Evolutionary conservation across 2,113 vertebrate genomes (phyloP).

Genomic region (Callospermophilus lateralis): DNA sequence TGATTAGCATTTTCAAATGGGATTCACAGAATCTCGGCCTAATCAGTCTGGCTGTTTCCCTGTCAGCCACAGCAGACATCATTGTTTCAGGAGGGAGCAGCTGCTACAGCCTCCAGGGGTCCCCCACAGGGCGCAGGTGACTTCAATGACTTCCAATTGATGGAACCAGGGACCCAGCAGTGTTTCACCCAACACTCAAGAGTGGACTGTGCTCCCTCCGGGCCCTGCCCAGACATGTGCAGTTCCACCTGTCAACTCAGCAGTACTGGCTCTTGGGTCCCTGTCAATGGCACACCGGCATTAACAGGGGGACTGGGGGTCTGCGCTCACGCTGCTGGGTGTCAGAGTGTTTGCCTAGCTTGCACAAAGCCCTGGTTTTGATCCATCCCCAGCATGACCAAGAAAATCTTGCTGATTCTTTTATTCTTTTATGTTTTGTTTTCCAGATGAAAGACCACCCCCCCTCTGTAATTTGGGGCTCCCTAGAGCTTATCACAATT

Average conservation of each 20-base stretch:
- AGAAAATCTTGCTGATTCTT: not conserved
- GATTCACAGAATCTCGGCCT: conserved; percentile 31
- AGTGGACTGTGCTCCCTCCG: not conserved
- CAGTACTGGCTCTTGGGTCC: not conserved
- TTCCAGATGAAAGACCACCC: not conserved
- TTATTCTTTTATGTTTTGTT: not conserved
- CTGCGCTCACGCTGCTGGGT: not conserved
- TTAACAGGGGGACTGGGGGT: not conserved
- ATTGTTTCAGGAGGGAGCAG: not conserved
- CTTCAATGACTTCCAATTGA: not conserved
- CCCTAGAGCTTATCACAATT: not conserved
- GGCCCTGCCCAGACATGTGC: not conserved
- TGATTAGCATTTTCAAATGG: conserved; percentile 17
- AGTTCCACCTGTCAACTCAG: not conserved
- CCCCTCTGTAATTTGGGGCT: no score
- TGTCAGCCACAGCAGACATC: not conserved
- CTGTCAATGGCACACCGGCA: not conserved
- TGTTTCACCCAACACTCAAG: not conserved
- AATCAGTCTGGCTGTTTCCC: conserved; percentile 21
- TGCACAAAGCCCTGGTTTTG: not conserved
- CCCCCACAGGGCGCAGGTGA: not conserved
- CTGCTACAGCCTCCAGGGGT: not conserved
- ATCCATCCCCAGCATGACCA: not conserved
- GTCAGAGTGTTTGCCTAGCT: not conserved
- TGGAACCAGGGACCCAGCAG: not conserved